Conservation (phyloP, 2,113 vertebrate species). For the Sebastes fasciatus region DNA sequence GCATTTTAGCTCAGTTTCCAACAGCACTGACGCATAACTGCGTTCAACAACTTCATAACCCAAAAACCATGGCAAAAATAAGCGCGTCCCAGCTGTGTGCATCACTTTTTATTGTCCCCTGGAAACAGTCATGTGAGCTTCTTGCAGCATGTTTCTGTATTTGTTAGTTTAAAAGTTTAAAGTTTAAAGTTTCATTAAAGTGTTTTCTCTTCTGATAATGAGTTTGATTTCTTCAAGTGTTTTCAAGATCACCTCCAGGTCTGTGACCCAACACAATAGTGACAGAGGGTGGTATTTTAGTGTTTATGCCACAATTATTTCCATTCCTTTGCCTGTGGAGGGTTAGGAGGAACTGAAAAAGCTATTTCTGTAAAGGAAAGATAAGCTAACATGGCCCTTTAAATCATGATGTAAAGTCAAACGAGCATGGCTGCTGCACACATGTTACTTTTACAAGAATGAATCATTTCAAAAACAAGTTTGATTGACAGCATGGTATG, state of each 20-base stretch:
- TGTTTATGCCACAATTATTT: not conserved
- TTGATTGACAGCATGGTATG: constrained; percentile 6
- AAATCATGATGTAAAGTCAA: not conserved
- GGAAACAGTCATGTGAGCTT: not conserved
- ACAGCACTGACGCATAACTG: not conserved
- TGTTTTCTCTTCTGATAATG: not conserved
- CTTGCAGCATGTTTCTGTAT: not conserved
- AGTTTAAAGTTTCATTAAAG: too few species aligned
- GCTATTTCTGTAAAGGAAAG: not conserved
- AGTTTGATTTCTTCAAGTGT: not conserved
- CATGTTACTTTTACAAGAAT: not conserved
- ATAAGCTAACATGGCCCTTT: not conserved
- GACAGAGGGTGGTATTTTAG: not conserved
- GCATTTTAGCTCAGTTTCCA: not conserved
- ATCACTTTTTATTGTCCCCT: not conserved
- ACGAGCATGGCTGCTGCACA: not conserved
- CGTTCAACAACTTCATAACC: not conserved
- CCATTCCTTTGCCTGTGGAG: not conserved
- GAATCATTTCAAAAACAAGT: not conserved
- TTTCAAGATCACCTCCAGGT: not conserved
- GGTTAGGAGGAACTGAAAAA: not conserved
- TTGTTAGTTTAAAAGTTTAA: not conserved
- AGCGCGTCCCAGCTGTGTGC: not conserved
- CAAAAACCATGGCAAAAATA: not conserved
- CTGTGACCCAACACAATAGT: not conserved